Base-by-base conservation (phyloP, 64 coral and sea anemone genomes). In the Acropora tenuis region DNA sequence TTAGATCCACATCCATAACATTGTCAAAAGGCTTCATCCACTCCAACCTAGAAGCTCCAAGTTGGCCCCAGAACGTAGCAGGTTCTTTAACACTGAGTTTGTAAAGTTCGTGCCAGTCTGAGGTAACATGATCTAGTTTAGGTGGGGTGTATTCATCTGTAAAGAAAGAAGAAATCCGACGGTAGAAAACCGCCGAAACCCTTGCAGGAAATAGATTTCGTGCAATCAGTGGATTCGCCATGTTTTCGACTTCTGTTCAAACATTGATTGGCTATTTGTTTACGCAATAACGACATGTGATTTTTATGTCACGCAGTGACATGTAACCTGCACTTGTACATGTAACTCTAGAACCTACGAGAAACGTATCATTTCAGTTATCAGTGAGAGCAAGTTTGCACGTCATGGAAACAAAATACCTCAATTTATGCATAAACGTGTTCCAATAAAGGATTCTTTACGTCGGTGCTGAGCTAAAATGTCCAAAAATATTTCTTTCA, bases 1-100 rank as follows among this genome's bases (percentile, higher is more conserved):
- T 65, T 94, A 99, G 85, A 89, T 99, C 80, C 69, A 92, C 93
- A 41, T 99, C 97, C 88, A 93, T 99, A 3, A 99, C 97, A 60
- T 77, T 84, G 71, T 93, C 89, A 82, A 99, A 99, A 1, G 91
- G 94, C 53, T 92, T 89, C 8, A 93, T 93, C 97, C 97, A 99
- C 15, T 94, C 43, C 73, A 99, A 79, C 1, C 85, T 91, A 4
- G 78, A 89, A 1, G 94, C 94, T 0, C 88, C 97, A 42, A 96
- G 89, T 61, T 94, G 90, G 0, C 97, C 94, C 97, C 97, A 99
- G 52, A 99, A 99, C 1, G 82, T 96, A 12, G 86, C 88, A 1
- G 97, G 97, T 74, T 99, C 89, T 52, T 61, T 19, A 11, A 99
- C 89, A 18, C 97, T 99, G 8, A 91, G 77, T 6, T 79, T 58